These are phyloP conservation scores for Melanotaenia boesemani DNA, from an alignment of 2,797 vertebrate species.

Conservation along the genomic window DNA sequence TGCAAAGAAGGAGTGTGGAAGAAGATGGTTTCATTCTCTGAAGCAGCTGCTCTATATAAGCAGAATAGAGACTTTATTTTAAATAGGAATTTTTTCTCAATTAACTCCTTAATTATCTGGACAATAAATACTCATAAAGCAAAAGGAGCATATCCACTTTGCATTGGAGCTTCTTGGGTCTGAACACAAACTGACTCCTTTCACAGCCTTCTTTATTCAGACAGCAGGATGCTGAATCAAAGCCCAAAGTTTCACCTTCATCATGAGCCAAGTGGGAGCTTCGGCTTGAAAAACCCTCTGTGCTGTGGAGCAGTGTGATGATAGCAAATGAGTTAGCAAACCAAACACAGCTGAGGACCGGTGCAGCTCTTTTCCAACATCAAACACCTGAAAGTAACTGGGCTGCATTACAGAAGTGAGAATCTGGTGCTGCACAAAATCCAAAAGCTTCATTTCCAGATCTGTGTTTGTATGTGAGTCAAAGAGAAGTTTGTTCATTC, in stretches of 20 bases:
- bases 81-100: background rate
- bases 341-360: background rate
- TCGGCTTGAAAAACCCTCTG: background rate
- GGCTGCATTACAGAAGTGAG: too few species aligned
- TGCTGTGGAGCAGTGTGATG: background rate
- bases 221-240: background rate
- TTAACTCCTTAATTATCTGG: background rate
- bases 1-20: background rate
- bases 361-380: background rate
- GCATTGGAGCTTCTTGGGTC: background rate
- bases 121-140: background rate
- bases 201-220: background rate
- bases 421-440: background rate
- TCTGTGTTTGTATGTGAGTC: too few species aligned
- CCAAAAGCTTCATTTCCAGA: too few species aligned
- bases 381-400: background rate
- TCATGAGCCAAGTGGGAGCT: background rate
- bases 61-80: background rate
- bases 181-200: background rate
- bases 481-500: too few species aligned
- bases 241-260: conserved; percentile 2
- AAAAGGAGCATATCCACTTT: background rate
- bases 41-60: background rate
- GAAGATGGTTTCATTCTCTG: background rate
- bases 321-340: background rate